These are phyloP conservation scores for Parotia lawesii DNA, from an alignment of 2,113 vertebrate species.

Conservation along the genomic window DNA sequence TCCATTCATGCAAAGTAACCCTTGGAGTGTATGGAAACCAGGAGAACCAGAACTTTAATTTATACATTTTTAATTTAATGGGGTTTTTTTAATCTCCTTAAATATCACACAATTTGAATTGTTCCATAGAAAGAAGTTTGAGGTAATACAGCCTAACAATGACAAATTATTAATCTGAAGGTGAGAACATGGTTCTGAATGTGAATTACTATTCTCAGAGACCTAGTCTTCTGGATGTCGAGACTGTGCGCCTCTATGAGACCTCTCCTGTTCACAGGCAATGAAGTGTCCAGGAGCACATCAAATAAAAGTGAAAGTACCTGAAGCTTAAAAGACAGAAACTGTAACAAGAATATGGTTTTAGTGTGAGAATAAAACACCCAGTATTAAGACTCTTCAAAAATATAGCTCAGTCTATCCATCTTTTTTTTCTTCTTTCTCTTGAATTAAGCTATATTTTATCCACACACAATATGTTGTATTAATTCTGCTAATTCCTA, in stretches of 20 bases:
- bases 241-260: not conserved
- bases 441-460: constrained; percentile 17
- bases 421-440: not conserved
- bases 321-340: not conserved
- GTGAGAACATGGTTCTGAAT: not conserved
- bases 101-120: not conserved
- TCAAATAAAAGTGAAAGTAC: not conserved
- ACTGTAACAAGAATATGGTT: not conserved
- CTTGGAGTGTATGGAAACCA: not conserved
- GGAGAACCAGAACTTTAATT: not conserved
- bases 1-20: not conserved
- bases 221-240: not conserved
- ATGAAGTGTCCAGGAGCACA: not conserved
- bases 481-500: constrained; percentile 28
- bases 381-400: not conserved
- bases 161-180: not conserved
- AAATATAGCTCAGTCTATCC: not conserved
- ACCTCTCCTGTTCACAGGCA: not conserved
- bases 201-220: not conserved
- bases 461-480: not conserved
- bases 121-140: not conserved
- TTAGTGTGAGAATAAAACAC: not conserved
- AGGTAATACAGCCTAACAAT: rapidly evolving
- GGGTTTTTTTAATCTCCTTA: not conserved
- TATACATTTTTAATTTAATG: not conserved